Conservation (phyloP, 2,888 invertebrate genomes). For the Drosophila borealis region DNA sequence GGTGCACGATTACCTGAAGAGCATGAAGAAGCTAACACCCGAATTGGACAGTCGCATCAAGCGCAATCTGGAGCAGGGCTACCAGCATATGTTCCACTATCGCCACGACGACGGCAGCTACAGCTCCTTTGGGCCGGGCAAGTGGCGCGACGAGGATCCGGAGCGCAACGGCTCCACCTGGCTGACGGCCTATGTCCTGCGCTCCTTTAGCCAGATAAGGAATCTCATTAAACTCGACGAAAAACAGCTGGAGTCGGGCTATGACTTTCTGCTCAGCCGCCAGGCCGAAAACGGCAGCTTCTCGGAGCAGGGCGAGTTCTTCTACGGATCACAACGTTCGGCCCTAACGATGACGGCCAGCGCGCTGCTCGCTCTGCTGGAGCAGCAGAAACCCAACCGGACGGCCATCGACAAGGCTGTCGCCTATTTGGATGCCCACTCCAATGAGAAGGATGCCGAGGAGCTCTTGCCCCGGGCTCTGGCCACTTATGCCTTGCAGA, state of each 20-base stretch:
- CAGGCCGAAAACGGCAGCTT: conserved; percentile 92
- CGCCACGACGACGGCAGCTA: conserved; percentile 95
- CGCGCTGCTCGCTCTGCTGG: conserved; percentile 90
- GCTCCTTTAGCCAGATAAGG: conserved; percentile 90
- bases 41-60: conserved; percentile 87
- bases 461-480: conserved; percentile 91
- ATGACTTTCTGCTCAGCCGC: conserved; percentile 89
- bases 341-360: conserved; percentile 92
- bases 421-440: conserved; percentile 88
- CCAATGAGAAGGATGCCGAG: conserved; percentile 87
- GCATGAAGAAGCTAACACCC: conserved; percentile 88
- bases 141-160: conserved; percentile 85
- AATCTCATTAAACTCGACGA: conserved; percentile 90
- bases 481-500: conserved; percentile 90
- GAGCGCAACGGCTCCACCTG: conserved; percentile 88
- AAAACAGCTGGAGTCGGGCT: conserved; percentile 87
- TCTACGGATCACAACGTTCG: conserved; percentile 88
- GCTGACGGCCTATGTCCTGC: conserved; percentile 93
- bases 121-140: conserved; percentile 89
- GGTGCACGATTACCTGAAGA: conserved; percentile 92
- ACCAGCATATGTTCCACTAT: conserved; percentile 95
- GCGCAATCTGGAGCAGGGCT: conserved; percentile 91
- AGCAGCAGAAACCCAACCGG: conserved; percentile 85
- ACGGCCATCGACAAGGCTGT: conserved; percentile 91
- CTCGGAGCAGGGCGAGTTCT: conserved; percentile 90